phyloP scores from a whole-genome alignment of 1,140 invertebrate genomes.

The Lineus longissimus region DNA sequence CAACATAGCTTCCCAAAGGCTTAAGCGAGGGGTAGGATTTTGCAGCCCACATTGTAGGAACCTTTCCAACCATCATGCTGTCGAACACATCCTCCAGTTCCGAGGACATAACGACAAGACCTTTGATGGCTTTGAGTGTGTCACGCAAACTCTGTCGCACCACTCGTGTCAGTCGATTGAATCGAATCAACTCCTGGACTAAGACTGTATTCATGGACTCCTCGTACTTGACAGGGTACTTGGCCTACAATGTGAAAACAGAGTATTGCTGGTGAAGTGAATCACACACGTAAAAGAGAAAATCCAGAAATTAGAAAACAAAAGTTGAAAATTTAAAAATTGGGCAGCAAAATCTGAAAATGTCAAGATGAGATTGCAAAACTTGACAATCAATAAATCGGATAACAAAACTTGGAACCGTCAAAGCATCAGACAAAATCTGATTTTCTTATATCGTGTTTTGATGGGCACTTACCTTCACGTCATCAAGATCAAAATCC shows the following conservation, averaged over 20 bases:
- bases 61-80: slow-evolving; percentile 58
- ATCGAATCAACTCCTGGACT: slow-evolving; percentile 53
- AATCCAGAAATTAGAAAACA: background rate
- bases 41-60: slow-evolving; percentile 50
- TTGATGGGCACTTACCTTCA: slow-evolving; percentile 55
- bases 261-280: too few relatives aligned
- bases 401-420: too few relatives aligned
- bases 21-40: slow-evolving; percentile 54
- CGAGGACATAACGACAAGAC: slow-evolving; percentile 49
- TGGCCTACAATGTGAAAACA: slow-evolving; percentile 35
- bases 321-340: too few relatives aligned
- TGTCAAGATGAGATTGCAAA: too few relatives aligned
- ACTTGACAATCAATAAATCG: too few relatives aligned
- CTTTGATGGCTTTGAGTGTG: slow-evolving; percentile 52
- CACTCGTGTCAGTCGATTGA: slow-evolving; percentile 51
- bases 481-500: slow-evolving; percentile 52
- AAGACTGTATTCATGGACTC: slow-evolving; percentile 56
- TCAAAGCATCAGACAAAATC: too few relatives aligned
- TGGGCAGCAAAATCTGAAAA: too few relatives aligned
- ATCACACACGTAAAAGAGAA: background rate
- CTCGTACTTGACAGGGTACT: slow-evolving; percentile 51
- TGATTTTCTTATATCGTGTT: too few relatives aligned
- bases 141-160: slow-evolving; percentile 45
- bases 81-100: slow-evolving; percentile 53
- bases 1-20: slow-evolving; percentile 50